These are phyloP conservation scores for Prosapia bicincta DNA, from an alignment of 2,888 invertebrate species.

Conservation along the genomic window DNA sequence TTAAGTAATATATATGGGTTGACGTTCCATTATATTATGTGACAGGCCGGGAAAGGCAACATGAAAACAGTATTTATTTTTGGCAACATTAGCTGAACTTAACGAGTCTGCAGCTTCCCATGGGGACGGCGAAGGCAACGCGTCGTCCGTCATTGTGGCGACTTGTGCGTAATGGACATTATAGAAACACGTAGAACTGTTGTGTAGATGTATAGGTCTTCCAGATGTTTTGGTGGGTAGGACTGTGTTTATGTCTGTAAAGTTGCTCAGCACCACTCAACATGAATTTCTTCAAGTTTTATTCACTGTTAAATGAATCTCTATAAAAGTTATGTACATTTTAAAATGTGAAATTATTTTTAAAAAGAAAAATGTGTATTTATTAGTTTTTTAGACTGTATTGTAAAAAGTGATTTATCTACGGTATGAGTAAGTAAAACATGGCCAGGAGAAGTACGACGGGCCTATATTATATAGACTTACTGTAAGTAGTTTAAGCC, in stretches of 20 bases:
- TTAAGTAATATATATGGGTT: not conserved
- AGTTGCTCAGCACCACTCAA: too few species aligned
- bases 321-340: too few species aligned
- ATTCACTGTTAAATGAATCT: too few species aligned
- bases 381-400: too few species aligned
- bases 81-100: not conserved
- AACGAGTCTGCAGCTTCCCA: not conserved
- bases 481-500: not conserved
- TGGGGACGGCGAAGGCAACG: not conserved
- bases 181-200: not conserved
- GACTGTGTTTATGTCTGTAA: too few species aligned
- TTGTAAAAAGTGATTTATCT: too few species aligned
- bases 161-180: not conserved
- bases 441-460: too few species aligned
- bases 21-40: not conserved
- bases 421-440: too few species aligned
- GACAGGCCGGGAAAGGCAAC: not conserved
- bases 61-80: not conserved
- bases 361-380: too few species aligned
- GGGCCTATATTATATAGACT: not conserved
- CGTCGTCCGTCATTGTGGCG: not conserved
- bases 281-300: too few species aligned
- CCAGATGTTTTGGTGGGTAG: not conserved
- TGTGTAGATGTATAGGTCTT: not conserved
- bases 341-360: too few species aligned